A percentile compares a stretch with the other conserved stretches of the same genome.
These are phyloP conservation scores for Bombus huntii DNA, from an alignment of 1,140 invertebrate genomes.

Conservation along the genomic window DNA sequence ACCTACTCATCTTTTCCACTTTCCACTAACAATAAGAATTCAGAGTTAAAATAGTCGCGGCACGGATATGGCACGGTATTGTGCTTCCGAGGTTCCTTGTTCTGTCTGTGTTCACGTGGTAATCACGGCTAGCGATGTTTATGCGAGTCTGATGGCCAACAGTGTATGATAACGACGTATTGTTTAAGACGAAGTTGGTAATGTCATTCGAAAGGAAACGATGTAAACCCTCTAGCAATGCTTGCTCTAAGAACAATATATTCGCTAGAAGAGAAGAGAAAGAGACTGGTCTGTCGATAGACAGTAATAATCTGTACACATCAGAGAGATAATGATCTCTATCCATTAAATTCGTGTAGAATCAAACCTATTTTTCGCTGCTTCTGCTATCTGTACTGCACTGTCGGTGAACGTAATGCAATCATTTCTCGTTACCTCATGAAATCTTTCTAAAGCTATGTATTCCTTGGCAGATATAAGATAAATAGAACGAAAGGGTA, in stretches of 20 bases:
- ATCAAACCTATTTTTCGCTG: not conserved
- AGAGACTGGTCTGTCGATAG: not conserved
- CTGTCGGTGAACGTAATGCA: not conserved
- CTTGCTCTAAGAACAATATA: too few species aligned
- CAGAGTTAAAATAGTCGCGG: conserved; percentile 52
- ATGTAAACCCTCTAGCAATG: not conserved
- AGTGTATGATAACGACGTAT: not conserved
- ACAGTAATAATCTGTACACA: too few species aligned
- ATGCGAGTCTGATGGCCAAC: not conserved
- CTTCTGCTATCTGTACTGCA: too few species aligned
- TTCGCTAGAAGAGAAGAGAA: not conserved
- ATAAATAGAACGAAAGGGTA: conserved; percentile 30
- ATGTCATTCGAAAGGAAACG: not conserved
- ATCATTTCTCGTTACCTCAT: conserved; percentile 24
- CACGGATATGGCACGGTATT: not conserved
- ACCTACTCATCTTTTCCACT: not conserved
- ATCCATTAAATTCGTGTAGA: not conserved
- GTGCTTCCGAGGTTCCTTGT: not conserved
- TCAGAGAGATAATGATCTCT: too few species aligned
- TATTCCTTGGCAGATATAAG: conserved; percentile 6
- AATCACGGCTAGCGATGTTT: conserved; percentile 1
- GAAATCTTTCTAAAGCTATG: not conserved
- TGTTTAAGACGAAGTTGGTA: not conserved
- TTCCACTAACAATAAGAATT: not conserved
- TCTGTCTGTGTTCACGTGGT: not conserved